These are phyloP conservation scores for Caenorhabditis angaria DNA, from an alignment of 2,888 invertebrate genomes.

Conservation along the genomic window DNA sequence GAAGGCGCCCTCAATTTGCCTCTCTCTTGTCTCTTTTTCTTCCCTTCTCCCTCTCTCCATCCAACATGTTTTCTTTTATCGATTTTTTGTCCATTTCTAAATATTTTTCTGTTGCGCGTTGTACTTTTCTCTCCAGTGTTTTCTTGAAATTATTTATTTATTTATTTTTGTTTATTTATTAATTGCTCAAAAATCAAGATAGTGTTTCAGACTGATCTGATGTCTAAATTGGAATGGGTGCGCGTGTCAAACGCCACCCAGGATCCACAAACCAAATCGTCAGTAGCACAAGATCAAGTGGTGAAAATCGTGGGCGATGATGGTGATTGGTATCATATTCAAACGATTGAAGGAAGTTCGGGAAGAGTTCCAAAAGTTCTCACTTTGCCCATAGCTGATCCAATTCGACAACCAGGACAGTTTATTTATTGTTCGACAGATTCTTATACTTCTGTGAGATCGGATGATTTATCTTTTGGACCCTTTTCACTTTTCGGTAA, in stretches of 20 bases:
- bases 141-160: background rate
- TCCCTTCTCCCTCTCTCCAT: slow-evolving; percentile 2
- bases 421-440: slow-evolving; percentile 23
- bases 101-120: background rate
- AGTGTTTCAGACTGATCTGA: background rate
- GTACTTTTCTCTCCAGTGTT: background rate
- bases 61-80: slow-evolving; percentile 4
- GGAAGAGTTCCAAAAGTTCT: slow-evolving; percentile 27
- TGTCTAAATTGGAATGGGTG: slow-evolving; percentile 20
- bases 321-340: slow-evolving; percentile 26
- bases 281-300: slow-evolving; percentile 33
- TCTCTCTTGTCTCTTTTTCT: background rate
- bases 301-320: slow-evolving; percentile 29
- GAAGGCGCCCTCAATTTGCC: background rate
- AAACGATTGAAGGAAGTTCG: slow-evolving; percentile 22
- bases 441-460: slow-evolving; percentile 19
- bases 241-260: slow-evolving; percentile 29
- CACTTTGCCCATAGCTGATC: slow-evolving; percentile 20
- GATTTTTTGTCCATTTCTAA: background rate
- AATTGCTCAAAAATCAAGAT: background rate
- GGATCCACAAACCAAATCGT: slow-evolving; percentile 25
- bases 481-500: slow-evolving; percentile 25
- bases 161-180: background rate
- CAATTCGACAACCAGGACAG: slow-evolving; percentile 22
- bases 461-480: slow-evolving; percentile 32